phyloP scores from a whole-genome alignment of 2,113 vertebrate genomes.

The Colistium nudipinnis region DNA sequence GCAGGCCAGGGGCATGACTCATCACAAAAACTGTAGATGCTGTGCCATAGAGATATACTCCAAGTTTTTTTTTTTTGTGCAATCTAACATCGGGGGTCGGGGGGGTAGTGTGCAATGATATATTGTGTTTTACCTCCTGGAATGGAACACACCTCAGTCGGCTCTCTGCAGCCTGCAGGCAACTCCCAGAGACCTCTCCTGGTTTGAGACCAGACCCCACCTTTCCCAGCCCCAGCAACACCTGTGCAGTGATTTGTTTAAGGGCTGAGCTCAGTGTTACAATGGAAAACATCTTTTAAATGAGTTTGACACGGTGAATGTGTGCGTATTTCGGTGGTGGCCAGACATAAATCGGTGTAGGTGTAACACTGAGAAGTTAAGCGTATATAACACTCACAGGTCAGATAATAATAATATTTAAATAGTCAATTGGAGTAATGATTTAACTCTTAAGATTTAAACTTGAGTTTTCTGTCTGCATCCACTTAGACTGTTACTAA shows the following conservation, averaged over 20 bases:
- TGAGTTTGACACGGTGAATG: too few species aligned
- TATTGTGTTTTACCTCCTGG: constrained; percentile 34
- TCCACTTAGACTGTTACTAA: constrained; percentile 7
- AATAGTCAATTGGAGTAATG: too few species aligned
- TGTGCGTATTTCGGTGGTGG: neutral
- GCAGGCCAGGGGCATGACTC: constrained; percentile 35
- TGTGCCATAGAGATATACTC: constrained; percentile 2
- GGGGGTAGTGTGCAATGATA: constrained; percentile 21
- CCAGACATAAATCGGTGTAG: neutral
- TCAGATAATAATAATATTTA: neutral
- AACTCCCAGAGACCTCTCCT: constrained; percentile 35
- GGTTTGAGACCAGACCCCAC: constrained; percentile 35
- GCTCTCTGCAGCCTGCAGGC: constrained; percentile 52
- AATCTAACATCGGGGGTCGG: constrained; percentile 24
- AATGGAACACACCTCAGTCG: constrained; percentile 57
- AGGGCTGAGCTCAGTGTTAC: neutral
- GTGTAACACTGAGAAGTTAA: neutral
- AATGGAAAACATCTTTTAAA: too few species aligned
- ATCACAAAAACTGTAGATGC: constrained; percentile 27
- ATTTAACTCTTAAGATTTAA: neutral
- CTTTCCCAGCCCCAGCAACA: constrained; percentile 33
- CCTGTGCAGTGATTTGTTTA: constrained; percentile 44
- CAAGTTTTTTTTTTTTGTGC: constrained; percentile 8
- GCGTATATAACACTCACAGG: neutral
- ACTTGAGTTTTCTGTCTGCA: constrained; percentile 11